Evolutionary conservation across 2,113 vertebrate species (phyloP).

Genomic region (Pampusana beccarii): DNA sequence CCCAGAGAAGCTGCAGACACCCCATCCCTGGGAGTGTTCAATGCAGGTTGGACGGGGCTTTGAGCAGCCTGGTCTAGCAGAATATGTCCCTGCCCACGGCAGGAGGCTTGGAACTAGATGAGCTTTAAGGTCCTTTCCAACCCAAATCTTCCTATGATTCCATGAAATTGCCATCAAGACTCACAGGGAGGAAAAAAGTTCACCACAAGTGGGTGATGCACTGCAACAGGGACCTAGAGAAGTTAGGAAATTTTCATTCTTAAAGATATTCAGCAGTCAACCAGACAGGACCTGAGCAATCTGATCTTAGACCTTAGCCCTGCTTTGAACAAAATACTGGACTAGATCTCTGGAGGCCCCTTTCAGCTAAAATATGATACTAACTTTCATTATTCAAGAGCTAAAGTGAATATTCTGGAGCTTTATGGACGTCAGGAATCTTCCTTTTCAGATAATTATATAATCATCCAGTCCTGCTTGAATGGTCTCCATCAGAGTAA

Average conservation of each 20-base stretch:
- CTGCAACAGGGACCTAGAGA: background rate
- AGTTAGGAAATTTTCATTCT: background rate
- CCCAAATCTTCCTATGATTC: too few species aligned
- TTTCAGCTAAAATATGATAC: background rate
- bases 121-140: too few species aligned
- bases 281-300: background rate
- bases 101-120: too few species aligned
- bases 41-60: too few species aligned
- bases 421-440: background rate
- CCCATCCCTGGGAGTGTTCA: too few species aligned
- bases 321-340: background rate
- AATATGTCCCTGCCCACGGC: too few species aligned
- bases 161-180: background rate
- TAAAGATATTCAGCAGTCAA: background rate
- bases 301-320: background rate
- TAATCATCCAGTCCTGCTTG: background rate
- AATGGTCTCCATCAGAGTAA: background rate
- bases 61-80: too few species aligned
- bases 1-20: too few species aligned
- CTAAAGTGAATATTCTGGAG: background rate
- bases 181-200: background rate
- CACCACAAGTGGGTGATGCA: background rate
- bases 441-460: background rate
- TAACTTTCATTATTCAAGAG: background rate
- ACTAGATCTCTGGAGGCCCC: background rate